Evolutionary conservation across 2,888 invertebrate genomes (phyloP).

Genomic region (Mythimna lalbum): DNA sequence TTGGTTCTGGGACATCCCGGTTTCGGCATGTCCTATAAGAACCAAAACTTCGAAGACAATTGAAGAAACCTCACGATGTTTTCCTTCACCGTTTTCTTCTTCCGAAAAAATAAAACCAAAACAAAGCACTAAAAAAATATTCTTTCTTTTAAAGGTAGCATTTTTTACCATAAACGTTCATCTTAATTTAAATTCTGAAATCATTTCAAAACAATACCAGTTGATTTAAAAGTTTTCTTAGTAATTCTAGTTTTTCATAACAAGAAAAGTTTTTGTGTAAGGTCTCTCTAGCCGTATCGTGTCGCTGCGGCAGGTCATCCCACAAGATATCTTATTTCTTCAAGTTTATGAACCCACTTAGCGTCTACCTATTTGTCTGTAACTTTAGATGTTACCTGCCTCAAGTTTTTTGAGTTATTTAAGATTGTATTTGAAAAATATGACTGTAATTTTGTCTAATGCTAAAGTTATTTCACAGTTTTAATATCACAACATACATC

Average conservation of each 20-base stretch:
- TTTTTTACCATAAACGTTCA: not conserved
- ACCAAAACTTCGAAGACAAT: no score
- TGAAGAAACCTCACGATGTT: no score
- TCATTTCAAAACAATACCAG: conserved; percentile 15
- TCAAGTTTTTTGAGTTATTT: conserved; percentile 2
- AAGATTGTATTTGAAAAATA: not conserved
- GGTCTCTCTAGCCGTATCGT: not conserved
- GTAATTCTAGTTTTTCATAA: conserved; percentile 24
- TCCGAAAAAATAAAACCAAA: no score
- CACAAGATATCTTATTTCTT: conserved; percentile 21
- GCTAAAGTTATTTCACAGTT: not conserved
- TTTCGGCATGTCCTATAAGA: no score
- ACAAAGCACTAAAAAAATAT: not conserved
- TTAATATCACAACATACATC: not conserved
- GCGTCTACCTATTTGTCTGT: not conserved
- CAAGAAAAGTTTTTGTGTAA: conserved; percentile 37
- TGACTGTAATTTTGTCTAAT: not conserved
- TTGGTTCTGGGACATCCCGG: no score
- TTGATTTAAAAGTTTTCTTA: conserved; percentile 28
- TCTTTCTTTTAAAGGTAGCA: not conserved
- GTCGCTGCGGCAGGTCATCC: not conserved
- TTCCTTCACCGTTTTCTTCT: no score
- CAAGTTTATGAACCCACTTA: conserved; percentile 30
- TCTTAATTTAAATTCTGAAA: not conserved
- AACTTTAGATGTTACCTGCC: conserved; percentile 12